Conservation (phyloP, 2,113 vertebrate genomes). For the Pelmatolapia mariae region DNA sequence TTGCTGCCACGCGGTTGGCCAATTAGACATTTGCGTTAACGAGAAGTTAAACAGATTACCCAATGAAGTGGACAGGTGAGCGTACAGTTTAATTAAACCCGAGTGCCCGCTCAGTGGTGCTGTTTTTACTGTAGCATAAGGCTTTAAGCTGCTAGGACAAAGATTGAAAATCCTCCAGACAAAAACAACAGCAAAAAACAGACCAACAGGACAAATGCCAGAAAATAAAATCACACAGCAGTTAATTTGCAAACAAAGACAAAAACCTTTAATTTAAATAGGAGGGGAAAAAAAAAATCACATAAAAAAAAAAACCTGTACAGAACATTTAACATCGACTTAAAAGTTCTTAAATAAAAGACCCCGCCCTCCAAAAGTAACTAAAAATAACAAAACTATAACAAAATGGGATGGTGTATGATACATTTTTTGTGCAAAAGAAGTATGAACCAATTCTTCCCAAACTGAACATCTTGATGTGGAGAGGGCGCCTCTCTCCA, state of each 20-base stretch:
- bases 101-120: background rate
- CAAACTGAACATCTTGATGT: slow-evolving; percentile 57
- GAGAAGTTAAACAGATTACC: background rate
- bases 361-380: slow-evolving; percentile 10
- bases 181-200: background rate
- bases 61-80: background rate
- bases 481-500: slow-evolving; percentile 30
- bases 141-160: background rate
- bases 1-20: background rate
- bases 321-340: slow-evolving; percentile 73
- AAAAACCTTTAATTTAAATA: slow-evolving; percentile 82
- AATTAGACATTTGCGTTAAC: background rate
- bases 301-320: slow-evolving; percentile 64
- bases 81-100: background rate
- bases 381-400: slow-evolving; percentile 46
- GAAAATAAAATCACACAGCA: slow-evolving; percentile 3
- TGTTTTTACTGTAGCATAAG: background rate
- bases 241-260: slow-evolving; percentile 68
- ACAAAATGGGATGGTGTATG: slow-evolving; percentile 63
- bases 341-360: slow-evolving; percentile 76
- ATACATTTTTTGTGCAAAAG: slow-evolving; percentile 75
- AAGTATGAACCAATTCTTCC: slow-evolving; percentile 56
- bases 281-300: slow-evolving; percentile 23
- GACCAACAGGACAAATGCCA: background rate
- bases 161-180: background rate